Base-by-base conservation (phyloP, 2,797 vertebrate genomes). In the Champsocephalus gunnari region DNA sequence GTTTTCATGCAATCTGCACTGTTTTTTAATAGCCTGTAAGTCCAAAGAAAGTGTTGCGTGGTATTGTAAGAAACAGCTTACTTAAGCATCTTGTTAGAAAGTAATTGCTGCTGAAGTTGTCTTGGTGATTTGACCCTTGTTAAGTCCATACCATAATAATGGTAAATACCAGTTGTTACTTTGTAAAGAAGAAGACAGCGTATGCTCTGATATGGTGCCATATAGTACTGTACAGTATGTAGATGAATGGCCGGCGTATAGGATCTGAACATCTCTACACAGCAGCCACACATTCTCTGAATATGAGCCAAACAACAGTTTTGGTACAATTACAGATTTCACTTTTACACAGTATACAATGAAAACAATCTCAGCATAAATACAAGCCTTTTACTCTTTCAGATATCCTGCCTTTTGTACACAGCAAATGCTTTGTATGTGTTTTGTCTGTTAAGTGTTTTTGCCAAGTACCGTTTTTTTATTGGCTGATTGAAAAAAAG, bases 401-500 rank as follows among this genome's bases (percentile, higher is more conserved):
- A 81, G 70, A 83, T 86, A 81, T 63, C 64, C 60, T 48, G 28
- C 45, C 69, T 87, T 88, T 91, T 87, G 71, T 81, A 70, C 54
- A 61, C 67, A 66, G 65, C 65, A 85, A 88, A 81, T 79, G 62
- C 72, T 85, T 79, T 86, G 56, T 78, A 61, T 84, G 32, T 71
- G 53, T 75, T 66, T 86, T 70, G 71, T 73, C 67, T 80, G 49
- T 61, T 74, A 34, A 77, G 71, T 68, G 63, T 75, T 81, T 89
- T 38, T 81, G 84, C 80, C 62, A 65, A 59, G 55, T 53, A 81
- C 65, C 63, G 75, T 67, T 77, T 84, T 86, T 80, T 79, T 75
- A 88, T 77, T 87, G 81, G 79, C 73, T 64, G 67, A 84, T 68
- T 82, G 83, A 84, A 82, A 75, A 81, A 57, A 80, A 58, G n/a